A percentile compares a stretch with the other conserved stretches of the same genome.
phyloP scores from a whole-genome alignment of 2,113 vertebrate genomes.

The Apus apus region DNA sequence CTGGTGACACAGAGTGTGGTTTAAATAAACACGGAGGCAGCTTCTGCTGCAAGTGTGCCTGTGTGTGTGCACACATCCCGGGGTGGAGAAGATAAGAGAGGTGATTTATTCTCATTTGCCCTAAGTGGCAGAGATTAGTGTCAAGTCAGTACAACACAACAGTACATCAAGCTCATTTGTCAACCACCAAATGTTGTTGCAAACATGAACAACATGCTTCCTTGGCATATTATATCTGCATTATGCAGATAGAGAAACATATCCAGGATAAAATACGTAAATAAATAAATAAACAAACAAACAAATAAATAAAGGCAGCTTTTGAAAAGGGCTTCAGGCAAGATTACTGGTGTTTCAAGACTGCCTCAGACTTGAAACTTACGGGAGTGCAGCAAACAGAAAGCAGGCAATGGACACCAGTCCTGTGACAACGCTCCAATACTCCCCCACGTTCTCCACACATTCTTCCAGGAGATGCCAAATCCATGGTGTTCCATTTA shows the following conservation, averaged over 20 bases:
- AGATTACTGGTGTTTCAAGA: constrained; percentile 55
- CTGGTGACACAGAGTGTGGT: neutral
- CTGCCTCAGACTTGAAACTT: constrained; percentile 66
- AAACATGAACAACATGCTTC: constrained; percentile 63
- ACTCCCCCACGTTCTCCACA: constrained; percentile 75
- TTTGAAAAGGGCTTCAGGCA: constrained; percentile 50
- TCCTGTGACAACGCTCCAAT: constrained; percentile 73
- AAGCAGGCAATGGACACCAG: constrained; percentile 79
- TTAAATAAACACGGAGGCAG: neutral
- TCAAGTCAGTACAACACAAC: constrained; percentile 60
- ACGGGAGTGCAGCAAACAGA: constrained; percentile 77
- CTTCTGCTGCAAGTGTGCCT: neutral
- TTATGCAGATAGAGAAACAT: constrained; percentile 55
- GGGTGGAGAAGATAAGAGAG: constrained; percentile 37
- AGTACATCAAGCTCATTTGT: constrained; percentile 72
- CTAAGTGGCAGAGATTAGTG: constrained; percentile 70
- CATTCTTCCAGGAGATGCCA: constrained; percentile 76
- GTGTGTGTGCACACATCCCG: neutral
- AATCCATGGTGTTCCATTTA: constrained; percentile 74
- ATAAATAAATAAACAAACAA: neutral
- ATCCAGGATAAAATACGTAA: constrained; percentile 36
- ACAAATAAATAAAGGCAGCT: constrained; percentile 3
- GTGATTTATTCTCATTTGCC: constrained; percentile 68
- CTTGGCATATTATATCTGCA: constrained; percentile 57
- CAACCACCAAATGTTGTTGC: constrained; percentile 69